Evolutionary conservation across 2,113 vertebrate species (phyloP).

Genomic region (Himantopus leucocephalus): DNA sequence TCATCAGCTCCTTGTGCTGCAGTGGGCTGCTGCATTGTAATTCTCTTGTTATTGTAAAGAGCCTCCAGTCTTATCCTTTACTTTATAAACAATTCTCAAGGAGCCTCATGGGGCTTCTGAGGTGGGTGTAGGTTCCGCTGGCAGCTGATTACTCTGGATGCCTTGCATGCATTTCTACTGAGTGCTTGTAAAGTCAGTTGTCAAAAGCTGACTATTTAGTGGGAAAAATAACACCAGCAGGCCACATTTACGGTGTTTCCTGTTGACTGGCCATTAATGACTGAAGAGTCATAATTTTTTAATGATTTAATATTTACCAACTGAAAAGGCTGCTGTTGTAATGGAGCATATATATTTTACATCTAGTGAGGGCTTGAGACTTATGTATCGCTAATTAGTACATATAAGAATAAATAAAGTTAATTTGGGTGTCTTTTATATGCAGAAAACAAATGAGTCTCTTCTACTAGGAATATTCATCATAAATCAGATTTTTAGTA

Average conservation of each 20-base stretch:
- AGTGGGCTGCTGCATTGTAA: neutral
- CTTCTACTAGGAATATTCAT: neutral
- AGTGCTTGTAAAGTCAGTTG: neutral
- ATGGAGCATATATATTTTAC: neutral
- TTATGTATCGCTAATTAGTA: neutral
- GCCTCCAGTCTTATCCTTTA: neutral
- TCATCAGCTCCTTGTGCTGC: neutral
- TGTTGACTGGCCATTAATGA: neutral
- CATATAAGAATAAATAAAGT: neutral
- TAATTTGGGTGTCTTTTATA: neutral
- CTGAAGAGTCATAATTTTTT: neutral
- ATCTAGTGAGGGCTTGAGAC: neutral
- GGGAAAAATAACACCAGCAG: neutral
- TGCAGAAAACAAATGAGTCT: neutral
- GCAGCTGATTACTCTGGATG: neutral
- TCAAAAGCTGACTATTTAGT: neutral
- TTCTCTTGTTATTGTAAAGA: neutral
- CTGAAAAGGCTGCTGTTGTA: neutral
- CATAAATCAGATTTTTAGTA: neutral
- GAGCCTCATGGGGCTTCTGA: neutral
- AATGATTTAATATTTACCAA: conserved; percentile 3
- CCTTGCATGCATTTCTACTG: neutral
- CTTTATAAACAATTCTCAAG: conserved; percentile 21
- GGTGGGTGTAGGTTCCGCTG: conserved; percentile 1
- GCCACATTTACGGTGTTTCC: neutral